Evolutionary conservation across 1,140 invertebrate genomes (phyloP), one percentile per base, ranked within the genome.

Genomic region (Branchinecta lynchi): DNA sequence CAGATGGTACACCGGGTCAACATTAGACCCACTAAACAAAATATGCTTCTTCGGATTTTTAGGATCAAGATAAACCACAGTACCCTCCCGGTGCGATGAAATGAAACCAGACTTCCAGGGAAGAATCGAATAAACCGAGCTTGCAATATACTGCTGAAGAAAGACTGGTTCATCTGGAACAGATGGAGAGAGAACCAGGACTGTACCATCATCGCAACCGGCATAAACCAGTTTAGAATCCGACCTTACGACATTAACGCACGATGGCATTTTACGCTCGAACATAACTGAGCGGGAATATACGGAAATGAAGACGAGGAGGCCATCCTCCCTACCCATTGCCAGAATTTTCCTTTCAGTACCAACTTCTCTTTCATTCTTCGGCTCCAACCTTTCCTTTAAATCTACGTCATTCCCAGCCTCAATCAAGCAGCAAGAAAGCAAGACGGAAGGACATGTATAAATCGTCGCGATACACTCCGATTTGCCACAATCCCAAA

Each of bases 401-500:
- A 81, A 72, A 69, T 77, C 71, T 32, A 80, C 71, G 45, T 75
- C 72, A 32, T 74, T 71, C 10, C 73, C 67, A 70, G 75, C 68
- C 73, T 73, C 44, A 70, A 70, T 70, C 65, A 76, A 73, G 66
- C 73, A 75, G 77, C 81, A 82, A 65, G 79, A 78, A 73, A 81
- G 84, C 10, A 84, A 79, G 45, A 74, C 73, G 12, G 79, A 80
- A 21, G 77, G 78, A 71, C 73, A 77, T 75, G 78, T 80, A 67
- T 75, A 78, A 66, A 81, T 80, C 68, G 79, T 83, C 73, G 72
- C 80, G 17, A 88, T 74, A 72, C 84, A 85, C 32, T 76, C 76
- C 45, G 83, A 80, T 77, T 83, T 76, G 46, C 85, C 85, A 77
- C 86, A 85, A 79, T 88, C 85, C 87, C 87, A 89, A 21, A 88